These are phyloP conservation scores for Anthonomus grandis DNA, from an alignment of 1,140 invertebrate species.

Conservation along the genomic window DNA sequence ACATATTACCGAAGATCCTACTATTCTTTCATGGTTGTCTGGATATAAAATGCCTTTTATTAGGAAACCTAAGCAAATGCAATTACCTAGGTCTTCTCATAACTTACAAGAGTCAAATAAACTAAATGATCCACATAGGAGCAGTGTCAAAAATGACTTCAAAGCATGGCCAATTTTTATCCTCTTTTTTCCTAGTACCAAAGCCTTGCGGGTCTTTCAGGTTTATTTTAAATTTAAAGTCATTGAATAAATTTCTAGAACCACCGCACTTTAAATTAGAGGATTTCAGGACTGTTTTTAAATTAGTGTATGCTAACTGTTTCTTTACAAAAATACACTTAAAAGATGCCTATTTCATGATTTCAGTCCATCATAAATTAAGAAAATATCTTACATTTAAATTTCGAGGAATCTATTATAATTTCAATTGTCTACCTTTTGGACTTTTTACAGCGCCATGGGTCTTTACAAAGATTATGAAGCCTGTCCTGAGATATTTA, in stretches of 20 bases:
- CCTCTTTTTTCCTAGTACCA: no score
- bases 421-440: constrained; percentile 31
- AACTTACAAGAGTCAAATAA: no score
- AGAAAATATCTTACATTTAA: constrained; percentile 32
- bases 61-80: no score
- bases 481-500: constrained; percentile 13
- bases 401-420: constrained; percentile 27
- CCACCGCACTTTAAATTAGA: constrained; percentile 33
- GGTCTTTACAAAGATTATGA: constrained; percentile 30
- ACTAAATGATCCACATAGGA: no score
- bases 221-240: background rate
- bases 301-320: constrained; percentile 25
- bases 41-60: no score
- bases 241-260: constrained; percentile 35
- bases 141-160: no score
- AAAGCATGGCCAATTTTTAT: no score
- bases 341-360: constrained; percentile 37
- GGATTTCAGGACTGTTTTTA: constrained; percentile 6
- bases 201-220: background rate
- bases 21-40: no score
- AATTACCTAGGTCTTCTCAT: no score
- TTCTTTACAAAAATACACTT: constrained; percentile 36
- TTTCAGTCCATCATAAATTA: constrained; percentile 10
- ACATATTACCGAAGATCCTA: no score
- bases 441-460: constrained; percentile 21